Evolutionary conservation across 2,888 invertebrate species (phyloP).

Genomic region (Pyrrhia umbra): DNA sequence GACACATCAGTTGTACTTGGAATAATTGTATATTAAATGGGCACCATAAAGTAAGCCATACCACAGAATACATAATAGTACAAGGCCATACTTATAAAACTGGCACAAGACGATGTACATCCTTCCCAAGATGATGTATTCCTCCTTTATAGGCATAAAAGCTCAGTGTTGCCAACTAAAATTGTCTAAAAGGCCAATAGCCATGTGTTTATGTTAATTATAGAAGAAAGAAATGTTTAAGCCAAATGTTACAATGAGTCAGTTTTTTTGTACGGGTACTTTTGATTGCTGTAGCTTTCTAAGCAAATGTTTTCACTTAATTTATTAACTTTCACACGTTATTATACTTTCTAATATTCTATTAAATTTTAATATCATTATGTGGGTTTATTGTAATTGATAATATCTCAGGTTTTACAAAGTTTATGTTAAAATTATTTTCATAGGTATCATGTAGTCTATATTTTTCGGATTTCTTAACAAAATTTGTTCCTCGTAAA

Average conservation of each 20-base stretch:
- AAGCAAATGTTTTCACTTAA: slow-evolving; percentile 33
- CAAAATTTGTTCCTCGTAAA: too few relatives aligned
- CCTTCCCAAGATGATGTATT: too few relatives aligned
- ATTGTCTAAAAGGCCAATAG: neutral
- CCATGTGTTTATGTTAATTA: slow-evolving; percentile 31
- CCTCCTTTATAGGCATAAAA: neutral
- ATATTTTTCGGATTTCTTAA: neutral
- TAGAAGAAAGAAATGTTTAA: slow-evolving; percentile 33
- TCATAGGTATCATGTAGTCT: too few relatives aligned
- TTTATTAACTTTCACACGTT: slow-evolving; percentile 46
- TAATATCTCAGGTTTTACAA: slow-evolving; percentile 2
- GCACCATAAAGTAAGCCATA: too few relatives aligned
- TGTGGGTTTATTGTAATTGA: slow-evolving; percentile 26
- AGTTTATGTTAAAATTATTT: neutral
- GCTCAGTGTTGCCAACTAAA: neutral
- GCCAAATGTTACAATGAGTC: slow-evolving; percentile 59
- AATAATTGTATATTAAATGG: too few relatives aligned
- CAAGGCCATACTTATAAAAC: too few relatives aligned
- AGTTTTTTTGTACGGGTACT: slow-evolving; percentile 60
- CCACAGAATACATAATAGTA: too few relatives aligned
- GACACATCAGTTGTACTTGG: too few relatives aligned
- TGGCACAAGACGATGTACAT: too few relatives aligned
- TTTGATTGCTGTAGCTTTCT: slow-evolving; percentile 37
- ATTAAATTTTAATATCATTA: slow-evolving; percentile 25
- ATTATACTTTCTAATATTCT: slow-evolving; percentile 41